Conservation (phyloP, 2,113 vertebrate genomes). For the Suricata suricatta region DNA sequence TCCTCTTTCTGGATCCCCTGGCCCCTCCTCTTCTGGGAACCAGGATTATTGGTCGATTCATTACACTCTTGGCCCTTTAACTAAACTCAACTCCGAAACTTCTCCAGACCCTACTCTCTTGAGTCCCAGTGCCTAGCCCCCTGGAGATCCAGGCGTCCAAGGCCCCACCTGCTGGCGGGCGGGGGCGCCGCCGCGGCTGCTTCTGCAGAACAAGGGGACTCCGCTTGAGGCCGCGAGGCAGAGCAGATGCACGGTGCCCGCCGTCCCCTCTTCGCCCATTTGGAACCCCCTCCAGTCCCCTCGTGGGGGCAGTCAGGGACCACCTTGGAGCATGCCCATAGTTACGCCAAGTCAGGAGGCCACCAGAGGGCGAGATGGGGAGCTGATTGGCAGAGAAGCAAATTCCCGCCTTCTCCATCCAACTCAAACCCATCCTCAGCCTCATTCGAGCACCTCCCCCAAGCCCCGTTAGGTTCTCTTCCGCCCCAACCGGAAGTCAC, state of each 20-base stretch:
- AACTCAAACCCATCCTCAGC: neutral
- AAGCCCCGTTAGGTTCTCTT: neutral
- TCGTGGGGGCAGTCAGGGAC: neutral
- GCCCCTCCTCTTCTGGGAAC: neutral
- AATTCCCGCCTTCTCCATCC: neutral
- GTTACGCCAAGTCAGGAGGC: neutral
- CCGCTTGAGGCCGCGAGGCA: slow-evolving; percentile 93
- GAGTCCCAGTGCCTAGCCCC: neutral
- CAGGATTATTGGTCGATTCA: neutral
- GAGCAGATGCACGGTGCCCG: slow-evolving; percentile 85
- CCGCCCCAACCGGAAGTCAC: slow-evolving; percentile 53
- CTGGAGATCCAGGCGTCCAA: neutral
- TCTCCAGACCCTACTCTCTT: neutral
- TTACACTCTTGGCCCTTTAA: neutral
- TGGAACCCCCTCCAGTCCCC: neutral
- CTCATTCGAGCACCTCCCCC: neutral
- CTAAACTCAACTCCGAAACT: neutral
- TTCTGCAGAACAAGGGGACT: slow-evolving; percentile 91
- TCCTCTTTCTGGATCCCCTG: neutral
- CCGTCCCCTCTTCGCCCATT: slow-evolving; percentile 73
- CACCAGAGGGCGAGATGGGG: neutral
- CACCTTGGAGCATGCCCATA: neutral
- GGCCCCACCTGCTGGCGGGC: slow-evolving; percentile 75
- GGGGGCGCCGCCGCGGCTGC: slow-evolving; percentile 81
- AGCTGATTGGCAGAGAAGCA: neutral